Base-by-base conservation (phyloP, 2,888 invertebrate genomes). In the Tribolium freemani region DNA sequence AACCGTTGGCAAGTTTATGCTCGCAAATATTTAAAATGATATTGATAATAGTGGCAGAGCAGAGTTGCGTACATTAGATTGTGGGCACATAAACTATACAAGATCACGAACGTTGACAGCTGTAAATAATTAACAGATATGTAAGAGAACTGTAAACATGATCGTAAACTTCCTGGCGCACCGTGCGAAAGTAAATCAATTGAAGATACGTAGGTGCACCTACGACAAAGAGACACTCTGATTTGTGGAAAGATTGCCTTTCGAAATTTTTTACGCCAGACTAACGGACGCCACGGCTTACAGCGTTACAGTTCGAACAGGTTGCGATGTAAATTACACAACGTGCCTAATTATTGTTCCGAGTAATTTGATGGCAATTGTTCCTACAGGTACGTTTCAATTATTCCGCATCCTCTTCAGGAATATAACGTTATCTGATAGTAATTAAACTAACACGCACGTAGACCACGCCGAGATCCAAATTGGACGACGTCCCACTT, bases 111-210 rank as follows among this genome's bases (percentile, higher is more conserved):
- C 57, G 64, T 9, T 54, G 71, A 71, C 71, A 67, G 71, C 57
- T 38, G 71, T 26, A 58, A 56, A 71, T 71, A 71, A 71, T 71
- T 71, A 71, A 57, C 66, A 71, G 66, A 66, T 71, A 71, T 64
- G 71, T 64, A 71, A 71, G 31, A 20, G 58, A 71, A 66, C 64
- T 58, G 71, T 58, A 71, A 71, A 71, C 71, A 71, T 44, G 66
- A 45, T 21, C 71, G 44, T 71, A 71, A 71, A 71, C 44, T 58
- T 64, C 50, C 38, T 44, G 13, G 57, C 13, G 50, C 26, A 26
- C 20, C 45, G 44, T 16, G 66, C 44, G 5, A n/a, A 57, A 60
- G 54, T 67, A 71, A 71, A 71, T 71, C 71, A 63, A 46, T 51
- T 51, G 51, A 50, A 26, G 46, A 48, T 50, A 50, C 51, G 63